Percentiles rank a stretch among this genome's conserved stretches.
Evolutionary conservation across 2,113 vertebrate species (phyloP).

Genomic region (Neofelis nebulosa): DNA sequence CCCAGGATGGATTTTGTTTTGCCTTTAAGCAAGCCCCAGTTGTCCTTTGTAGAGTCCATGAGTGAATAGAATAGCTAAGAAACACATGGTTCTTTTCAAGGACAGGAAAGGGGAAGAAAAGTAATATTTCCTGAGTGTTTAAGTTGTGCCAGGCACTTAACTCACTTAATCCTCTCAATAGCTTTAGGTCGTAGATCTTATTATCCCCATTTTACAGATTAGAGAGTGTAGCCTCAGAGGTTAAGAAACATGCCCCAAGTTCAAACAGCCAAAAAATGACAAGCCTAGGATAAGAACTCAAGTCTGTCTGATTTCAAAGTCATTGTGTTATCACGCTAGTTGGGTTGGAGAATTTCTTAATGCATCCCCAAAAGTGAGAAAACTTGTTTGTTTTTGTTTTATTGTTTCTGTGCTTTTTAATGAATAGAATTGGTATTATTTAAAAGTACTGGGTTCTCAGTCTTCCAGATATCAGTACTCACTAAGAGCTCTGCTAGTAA

Average conservation of each 20-base stretch:
- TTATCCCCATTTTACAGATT: conserved; percentile 81
- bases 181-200: conserved; percentile 58
- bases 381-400: background rate
- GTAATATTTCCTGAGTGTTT: conserved; percentile 58
- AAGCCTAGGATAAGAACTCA: conserved; percentile 49
- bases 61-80: conserved; percentile 47
- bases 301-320: conserved; percentile 57
- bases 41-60: background rate
- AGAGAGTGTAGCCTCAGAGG: conserved; percentile 53
- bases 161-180: conserved; percentile 73
- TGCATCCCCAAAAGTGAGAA: background rate
- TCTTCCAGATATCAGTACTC: background rate
- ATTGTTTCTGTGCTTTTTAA: background rate
- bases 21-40: conserved; percentile 43
- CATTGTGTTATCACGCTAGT: background rate
- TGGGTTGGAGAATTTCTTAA: conserved; percentile 36
- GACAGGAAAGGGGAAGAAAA: conserved; percentile 45
- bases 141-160: conserved; percentile 47
- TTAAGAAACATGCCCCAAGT: conserved; percentile 61
- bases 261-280: conserved; percentile 64
- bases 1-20: conserved; percentile 46
- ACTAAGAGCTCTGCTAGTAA: background rate
- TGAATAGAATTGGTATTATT: background rate
- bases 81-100: conserved; percentile 19
- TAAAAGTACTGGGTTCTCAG: background rate